These are phyloP conservation scores for Conchocele bisecta DNA, from an alignment of 2,888 invertebrate species.

Conservation along the genomic window DNA sequence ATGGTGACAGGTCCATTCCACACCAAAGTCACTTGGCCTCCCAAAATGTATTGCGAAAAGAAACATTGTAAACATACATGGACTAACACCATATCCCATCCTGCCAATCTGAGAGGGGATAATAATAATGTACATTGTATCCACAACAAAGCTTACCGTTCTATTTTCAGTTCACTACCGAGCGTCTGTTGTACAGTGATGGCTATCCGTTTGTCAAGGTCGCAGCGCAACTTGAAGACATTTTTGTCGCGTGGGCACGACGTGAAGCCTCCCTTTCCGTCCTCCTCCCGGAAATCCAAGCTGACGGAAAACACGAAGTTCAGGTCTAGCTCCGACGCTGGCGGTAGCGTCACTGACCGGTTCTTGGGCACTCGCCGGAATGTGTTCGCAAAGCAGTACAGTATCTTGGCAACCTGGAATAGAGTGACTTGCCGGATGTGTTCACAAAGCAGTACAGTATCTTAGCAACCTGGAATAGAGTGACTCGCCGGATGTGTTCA, in stretches of 20 bases:
- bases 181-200: constrained; percentile 88
- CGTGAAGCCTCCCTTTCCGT: constrained; percentile 85
- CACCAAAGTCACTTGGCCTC: too few relatives aligned
- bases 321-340: constrained; percentile 71
- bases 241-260: constrained; percentile 89
- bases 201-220: constrained; percentile 93
- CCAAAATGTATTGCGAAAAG: too few relatives aligned
- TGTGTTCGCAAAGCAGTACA: constrained; percentile 94
- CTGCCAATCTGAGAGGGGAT: too few relatives aligned
- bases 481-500: constrained; percentile 98
- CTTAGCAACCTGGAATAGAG: constrained; percentile 84
- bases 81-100: too few relatives aligned
- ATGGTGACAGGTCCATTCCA: too few relatives aligned
- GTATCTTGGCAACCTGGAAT: constrained; percentile 84
- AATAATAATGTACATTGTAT: too few relatives aligned
- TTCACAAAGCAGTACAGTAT: constrained; percentile 92
- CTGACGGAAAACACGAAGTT: constrained; percentile 95
- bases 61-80: too few relatives aligned
- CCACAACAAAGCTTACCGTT: constrained; percentile 84
- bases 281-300: constrained; percentile 89
- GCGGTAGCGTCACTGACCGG: constrained; percentile 51
- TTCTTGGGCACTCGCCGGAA: constrained; percentile 91
- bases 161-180: constrained; percentile 88
- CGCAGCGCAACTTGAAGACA: constrained; percentile 87
- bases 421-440: constrained; percentile 92